A percentile compares a stretch with the other conserved stretches of the same genome.
Evolutionary conservation across 2,113 vertebrate genomes (phyloP).

Genomic region (Brachypteracias leptosomus): DNA sequence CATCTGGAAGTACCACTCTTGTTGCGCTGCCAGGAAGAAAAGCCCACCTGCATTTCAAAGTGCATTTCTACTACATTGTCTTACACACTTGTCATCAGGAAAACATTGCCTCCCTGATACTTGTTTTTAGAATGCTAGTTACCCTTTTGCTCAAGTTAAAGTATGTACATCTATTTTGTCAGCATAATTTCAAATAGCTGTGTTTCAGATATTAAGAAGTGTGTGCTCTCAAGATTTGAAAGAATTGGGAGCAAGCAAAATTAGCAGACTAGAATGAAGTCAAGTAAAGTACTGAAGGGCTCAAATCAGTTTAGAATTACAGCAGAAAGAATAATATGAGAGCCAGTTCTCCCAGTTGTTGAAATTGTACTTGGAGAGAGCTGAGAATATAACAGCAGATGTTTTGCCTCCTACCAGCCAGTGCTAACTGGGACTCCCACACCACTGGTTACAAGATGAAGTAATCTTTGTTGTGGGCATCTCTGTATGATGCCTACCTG

Average conservation of each 20-base stretch:
- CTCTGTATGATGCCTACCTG: background rate
- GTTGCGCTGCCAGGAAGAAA: background rate
- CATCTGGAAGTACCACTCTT: background rate
- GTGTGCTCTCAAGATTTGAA: background rate
- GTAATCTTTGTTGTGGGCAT: background rate
- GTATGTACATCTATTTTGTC: background rate
- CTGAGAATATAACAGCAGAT: background rate
- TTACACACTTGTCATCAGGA: background rate
- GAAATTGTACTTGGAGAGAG: background rate
- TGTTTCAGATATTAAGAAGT: background rate
- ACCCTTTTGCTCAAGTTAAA: background rate
- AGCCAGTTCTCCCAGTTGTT: background rate
- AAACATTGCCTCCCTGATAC: background rate
- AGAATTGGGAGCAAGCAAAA: background rate
- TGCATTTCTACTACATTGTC: background rate
- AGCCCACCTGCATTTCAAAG: background rate
- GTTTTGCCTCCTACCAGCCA: background rate
- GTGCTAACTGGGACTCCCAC: background rate
- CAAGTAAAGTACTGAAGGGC: background rate
- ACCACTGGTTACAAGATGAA: background rate
- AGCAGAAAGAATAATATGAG: background rate
- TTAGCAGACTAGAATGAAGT: background rate
- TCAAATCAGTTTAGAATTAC: background rate
- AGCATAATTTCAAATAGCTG: background rate
- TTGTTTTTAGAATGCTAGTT: background rate